These are phyloP conservation scores for Serinus canaria DNA, from an alignment of 2,113 vertebrate species.

Conservation along the genomic window DNA sequence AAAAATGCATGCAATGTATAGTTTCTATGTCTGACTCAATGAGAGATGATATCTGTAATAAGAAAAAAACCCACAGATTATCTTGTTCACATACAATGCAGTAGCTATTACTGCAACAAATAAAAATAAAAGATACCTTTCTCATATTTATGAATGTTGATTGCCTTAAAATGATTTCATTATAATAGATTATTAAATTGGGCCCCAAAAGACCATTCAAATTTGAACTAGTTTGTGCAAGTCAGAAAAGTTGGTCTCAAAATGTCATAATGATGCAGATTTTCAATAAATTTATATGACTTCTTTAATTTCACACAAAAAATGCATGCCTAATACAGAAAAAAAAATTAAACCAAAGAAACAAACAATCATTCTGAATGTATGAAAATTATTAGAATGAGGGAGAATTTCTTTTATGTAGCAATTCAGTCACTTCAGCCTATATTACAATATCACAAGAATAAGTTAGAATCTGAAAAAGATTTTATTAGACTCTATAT, in stretches of 20 bases:
- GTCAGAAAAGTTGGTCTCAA: not conserved
- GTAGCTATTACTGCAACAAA: not conserved
- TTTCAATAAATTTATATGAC: not conserved
- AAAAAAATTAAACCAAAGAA: not conserved
- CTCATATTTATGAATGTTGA: not conserved
- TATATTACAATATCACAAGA: not conserved
- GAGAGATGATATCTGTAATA: not conserved
- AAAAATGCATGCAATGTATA: not conserved
- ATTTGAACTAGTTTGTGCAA: not conserved
- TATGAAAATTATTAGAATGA: not conserved
- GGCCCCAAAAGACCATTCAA: not conserved
- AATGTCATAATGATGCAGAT: not conserved
- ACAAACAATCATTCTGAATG: not conserved
- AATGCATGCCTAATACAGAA: not conserved
- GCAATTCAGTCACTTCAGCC: not conserved
- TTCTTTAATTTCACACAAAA: not conserved
- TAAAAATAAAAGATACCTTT: not conserved
- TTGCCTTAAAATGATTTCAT: not conserved
- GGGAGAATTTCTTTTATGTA: not conserved
- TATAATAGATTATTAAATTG: not conserved
- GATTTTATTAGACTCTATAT: not conserved
- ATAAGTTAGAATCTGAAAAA: not conserved
- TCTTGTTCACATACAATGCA: not conserved
- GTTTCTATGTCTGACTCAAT: not conserved
- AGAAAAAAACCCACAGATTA: accelerated